Percentiles rank a stretch among this genome's conserved stretches.
These are phyloP conservation scores for Rhamnusium bicolor DNA, from an alignment of 2,888 invertebrate genomes.

Conservation along the genomic window DNA sequence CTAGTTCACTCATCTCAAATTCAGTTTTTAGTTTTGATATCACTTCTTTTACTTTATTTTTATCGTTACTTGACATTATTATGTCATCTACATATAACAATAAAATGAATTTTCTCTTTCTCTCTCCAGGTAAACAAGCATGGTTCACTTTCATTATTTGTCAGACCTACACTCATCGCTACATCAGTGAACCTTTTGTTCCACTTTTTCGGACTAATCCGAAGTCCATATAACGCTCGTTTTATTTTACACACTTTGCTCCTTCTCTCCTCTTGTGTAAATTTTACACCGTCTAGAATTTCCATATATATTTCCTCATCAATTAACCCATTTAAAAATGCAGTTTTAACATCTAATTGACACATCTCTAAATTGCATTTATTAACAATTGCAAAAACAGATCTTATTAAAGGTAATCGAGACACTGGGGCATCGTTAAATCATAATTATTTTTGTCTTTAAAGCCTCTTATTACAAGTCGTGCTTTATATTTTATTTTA, in stretches of 20 bases:
- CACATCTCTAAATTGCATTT: conserved; percentile 24
- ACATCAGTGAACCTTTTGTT: conserved; percentile 22
- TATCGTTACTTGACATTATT: conserved; percentile 15
- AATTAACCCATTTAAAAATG: conserved; percentile 25
- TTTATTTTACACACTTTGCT: conserved; percentile 31
- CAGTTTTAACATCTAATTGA: conserved; percentile 32
- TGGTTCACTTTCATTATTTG: conserved; percentile 20
- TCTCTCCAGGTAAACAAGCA: conserved; percentile 33
- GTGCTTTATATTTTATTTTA: conserved; percentile 12
- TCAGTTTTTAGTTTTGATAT: conserved; percentile 1
- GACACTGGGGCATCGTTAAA: conserved; percentile 17
- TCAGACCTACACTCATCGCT: conserved; percentile 16
- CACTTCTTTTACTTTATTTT: conserved; percentile 28
- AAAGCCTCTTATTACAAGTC: conserved; percentile 22
- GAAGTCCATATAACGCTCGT: conserved; percentile 16
- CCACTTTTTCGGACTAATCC: conserved; percentile 21
- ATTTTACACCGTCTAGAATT: conserved; percentile 21
- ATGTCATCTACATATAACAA: conserved; percentile 29
- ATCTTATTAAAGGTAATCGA: conserved; percentile 12
- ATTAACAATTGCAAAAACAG: conserved; percentile 25
- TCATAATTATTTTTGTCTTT: conserved; percentile 21
- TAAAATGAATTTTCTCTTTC: conserved; percentile 16
- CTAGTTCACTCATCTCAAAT: conserved; percentile 30
- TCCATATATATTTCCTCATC: conserved; percentile 29
- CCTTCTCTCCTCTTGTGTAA: conserved; percentile 5